Evolutionary conservation across 2,888 invertebrate species (phyloP).

Genomic region (Clusia tigrina): DNA sequence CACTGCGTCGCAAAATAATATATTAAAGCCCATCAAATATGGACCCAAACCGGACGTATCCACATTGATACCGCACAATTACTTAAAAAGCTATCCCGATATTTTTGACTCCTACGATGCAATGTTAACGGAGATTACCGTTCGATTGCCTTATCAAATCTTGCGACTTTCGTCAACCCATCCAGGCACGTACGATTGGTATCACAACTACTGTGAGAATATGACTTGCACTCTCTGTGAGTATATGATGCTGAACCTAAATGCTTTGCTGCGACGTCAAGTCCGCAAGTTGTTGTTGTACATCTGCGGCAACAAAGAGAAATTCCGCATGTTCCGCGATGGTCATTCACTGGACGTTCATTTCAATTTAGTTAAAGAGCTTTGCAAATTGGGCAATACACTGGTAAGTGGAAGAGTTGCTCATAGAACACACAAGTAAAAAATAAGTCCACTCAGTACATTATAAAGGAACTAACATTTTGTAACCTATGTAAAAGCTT

Average conservation of each 20-base stretch:
- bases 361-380: slow-evolving; percentile 73
- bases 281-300: slow-evolving; percentile 90
- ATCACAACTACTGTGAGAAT: slow-evolving; percentile 75
- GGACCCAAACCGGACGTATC: slow-evolving; percentile 92
- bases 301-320: slow-evolving; percentile 94
- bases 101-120: slow-evolving; percentile 94
- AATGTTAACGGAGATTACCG: slow-evolving; percentile 93
- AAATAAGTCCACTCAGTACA: too few relatives aligned
- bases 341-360: slow-evolving; percentile 91
- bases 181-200: slow-evolving; percentile 61
- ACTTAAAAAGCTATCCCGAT: slow-evolving; percentile 90
- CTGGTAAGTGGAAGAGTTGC: slow-evolving; percentile 57
- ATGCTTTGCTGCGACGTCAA: slow-evolving; percentile 83
- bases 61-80: slow-evolving; percentile 92
- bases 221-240: slow-evolving; percentile 80
- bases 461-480: too few relatives aligned
- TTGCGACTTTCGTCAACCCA: slow-evolving; percentile 61
- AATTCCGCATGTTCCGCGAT: slow-evolving; percentile 92
- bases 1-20: slow-evolving; percentile 56
- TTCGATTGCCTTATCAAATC: slow-evolving; percentile 93
- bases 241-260: slow-evolving; percentile 86
- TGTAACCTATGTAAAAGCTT: too few relatives aligned
- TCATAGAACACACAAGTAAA: too few relatives aligned
- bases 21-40: slow-evolving; percentile 83
- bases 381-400: slow-evolving; percentile 58